Evolutionary conservation across 53 echinoderm and acorn worm species (phyloP).

Genomic region (Arbacia lixula): DNA sequence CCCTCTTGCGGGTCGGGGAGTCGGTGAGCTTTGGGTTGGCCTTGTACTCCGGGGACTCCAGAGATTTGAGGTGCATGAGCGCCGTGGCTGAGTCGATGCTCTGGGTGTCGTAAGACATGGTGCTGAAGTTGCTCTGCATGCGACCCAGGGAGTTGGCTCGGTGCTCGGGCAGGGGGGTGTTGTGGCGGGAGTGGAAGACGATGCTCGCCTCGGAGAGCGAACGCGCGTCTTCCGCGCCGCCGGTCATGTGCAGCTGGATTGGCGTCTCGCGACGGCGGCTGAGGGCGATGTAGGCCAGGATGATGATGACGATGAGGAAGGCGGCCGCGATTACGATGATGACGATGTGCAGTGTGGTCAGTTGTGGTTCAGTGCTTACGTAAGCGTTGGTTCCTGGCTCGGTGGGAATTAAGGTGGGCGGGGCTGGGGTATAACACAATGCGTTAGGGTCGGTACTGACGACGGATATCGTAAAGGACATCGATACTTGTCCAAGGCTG

Average conservation of each 20-base stretch:
- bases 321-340: slow-evolving; percentile 39
- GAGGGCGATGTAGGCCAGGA: slow-evolving; percentile 52
- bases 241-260: not conserved
- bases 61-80: slow-evolving; percentile 36
- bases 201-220: slow-evolving; percentile 22
- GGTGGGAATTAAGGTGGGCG: not conserved
- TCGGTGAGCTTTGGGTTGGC: slow-evolving; percentile 43
- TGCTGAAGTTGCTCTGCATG: slow-evolving; percentile 63
- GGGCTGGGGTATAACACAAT: not conserved
- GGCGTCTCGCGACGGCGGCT: slow-evolving; percentile 18
- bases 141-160: slow-evolving; percentile 35
- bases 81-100: slow-evolving; percentile 51
- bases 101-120: slow-evolving; percentile 55
- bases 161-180: slow-evolving; percentile 31
- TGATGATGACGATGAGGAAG: slow-evolving; percentile 37
- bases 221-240: slow-evolving; percentile 1
- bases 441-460: slow-evolving; percentile 5
- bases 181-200: slow-evolving; percentile 48
- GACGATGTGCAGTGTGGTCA: slow-evolving; percentile 37
- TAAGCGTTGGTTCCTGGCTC: not conserved
- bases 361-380: not conserved
- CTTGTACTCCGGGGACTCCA: slow-evolving; percentile 46
- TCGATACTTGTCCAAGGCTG: not conserved
- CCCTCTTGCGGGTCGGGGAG: slow-evolving; percentile 21
- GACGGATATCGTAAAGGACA: not conserved